Base-by-base conservation (phyloP, 2,113 vertebrate genomes). In the Coracopsis vasa region DNA sequence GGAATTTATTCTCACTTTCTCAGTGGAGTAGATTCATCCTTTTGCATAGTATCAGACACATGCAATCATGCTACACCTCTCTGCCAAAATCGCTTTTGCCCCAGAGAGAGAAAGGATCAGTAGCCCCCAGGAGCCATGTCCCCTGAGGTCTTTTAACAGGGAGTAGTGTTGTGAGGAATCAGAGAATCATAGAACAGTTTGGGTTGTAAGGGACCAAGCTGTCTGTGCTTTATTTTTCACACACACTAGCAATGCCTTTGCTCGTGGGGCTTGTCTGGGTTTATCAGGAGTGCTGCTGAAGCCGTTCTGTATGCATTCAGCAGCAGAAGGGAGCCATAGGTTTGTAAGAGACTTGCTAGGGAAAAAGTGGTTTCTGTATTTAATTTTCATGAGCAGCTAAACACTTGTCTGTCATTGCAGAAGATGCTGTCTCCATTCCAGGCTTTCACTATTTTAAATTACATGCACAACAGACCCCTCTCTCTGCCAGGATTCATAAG, bases 341-440 rank as follows among this genome's bases (percentile, higher is more conserved):
- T 25, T 29, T 58, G 37, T 48, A 53, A 35, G 19, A 31, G 48
- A 35, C 41, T 45, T 44, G n/a, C 35, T 94, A 31, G 45, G 45
- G 71, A 54, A 54, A 53, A 78, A 65, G 37, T 5, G 15, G 56
- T 80, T 64, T 37, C 86, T 42, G 10, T 54, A 10, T 83, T 90
- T 62, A 17, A 74, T 96, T 91, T 92, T 85, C 56, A 42, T 58
- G 29, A 75, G 48, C 72, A 69, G 89, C 69, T 66, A 47, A 90
- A 37, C 66, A 27, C 42, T 65, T 13, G 25, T 54, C 60, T 88
- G 47, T 31, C 56, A 5, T 47, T 31, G 56, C 67, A 67, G 48
- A n/a, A 13, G 20, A 78, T 11, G 61, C 33, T 67, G 58, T 53
- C 77, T 86, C 51, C 20, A 1, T 53, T 73, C 29, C 82, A 97